phyloP scores from a whole-genome alignment of 2,888 invertebrate species.

The Willowsia nigromaculata region DNA sequence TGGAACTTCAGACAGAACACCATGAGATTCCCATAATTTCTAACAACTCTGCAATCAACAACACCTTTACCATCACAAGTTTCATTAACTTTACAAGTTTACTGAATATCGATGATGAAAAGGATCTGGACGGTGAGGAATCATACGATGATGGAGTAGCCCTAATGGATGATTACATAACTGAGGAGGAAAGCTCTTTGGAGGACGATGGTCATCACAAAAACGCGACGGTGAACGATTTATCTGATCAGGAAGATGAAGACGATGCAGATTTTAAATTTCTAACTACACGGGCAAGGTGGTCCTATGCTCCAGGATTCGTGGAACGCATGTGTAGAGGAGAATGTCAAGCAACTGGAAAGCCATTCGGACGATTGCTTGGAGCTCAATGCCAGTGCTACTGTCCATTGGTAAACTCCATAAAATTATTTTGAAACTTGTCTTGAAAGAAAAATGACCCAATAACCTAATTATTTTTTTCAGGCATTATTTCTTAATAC shows the following conservation, averaged over 20 bases:
- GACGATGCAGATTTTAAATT: slow-evolving; percentile 20
- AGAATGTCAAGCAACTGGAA: slow-evolving; percentile 35
- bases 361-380: slow-evolving; percentile 65
- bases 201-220: background rate
- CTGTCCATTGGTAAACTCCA: slow-evolving; percentile 60
- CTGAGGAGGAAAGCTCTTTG: background rate
- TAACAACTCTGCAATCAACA: background rate
- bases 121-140: background rate
- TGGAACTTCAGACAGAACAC: slow-evolving; percentile 25
- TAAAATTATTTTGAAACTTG: too few relatives aligned
- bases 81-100: background rate
- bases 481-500: too few relatives aligned
- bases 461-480: too few relatives aligned
- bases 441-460: too few relatives aligned
- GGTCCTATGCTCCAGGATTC: slow-evolving; percentile 53
- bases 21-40: slow-evolving; percentile 23
- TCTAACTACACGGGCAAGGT: slow-evolving; percentile 4
- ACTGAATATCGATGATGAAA: background rate
- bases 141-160: background rate
- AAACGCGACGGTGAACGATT: background rate
- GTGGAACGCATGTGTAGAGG: slow-evolving; percentile 30
- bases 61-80: background rate
- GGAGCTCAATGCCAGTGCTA: slow-evolving; percentile 55
- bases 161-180: slow-evolving; percentile 4
- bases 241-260: background rate